Evolutionary conservation across 2,113 vertebrate species (phyloP), one percentile per base, ranked within the genome.

Genomic region (Centropristis striata): DNA sequence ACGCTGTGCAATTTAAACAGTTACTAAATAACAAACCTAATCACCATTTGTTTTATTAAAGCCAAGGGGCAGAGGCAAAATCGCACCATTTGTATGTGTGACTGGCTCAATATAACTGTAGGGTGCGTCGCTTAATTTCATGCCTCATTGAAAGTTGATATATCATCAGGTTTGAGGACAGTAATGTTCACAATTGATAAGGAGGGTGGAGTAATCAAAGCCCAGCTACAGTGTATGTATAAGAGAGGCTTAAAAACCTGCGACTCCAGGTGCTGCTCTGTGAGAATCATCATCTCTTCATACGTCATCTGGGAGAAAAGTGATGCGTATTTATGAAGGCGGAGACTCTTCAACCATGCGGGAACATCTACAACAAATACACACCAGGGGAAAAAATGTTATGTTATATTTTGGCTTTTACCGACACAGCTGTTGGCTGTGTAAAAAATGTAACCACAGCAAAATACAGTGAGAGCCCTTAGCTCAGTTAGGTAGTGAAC

Each of bases 201-300:
- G 60, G 59, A 74, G 83, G 78, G 63, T 78, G 61, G 71, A 86
- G 81, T 81, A 79, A 84, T 78, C 53, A 83, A 75, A 85, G 25
- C 18, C 50, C 3, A 13, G 47, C 2, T 2, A 8, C 42, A 36
- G 50, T 64, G n/a, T 75, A 15, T 60, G 21, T 49, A 75, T 69
- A 75, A 67, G 36, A 23, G 57, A 75, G 50, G 60, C 28, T 74
- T 85, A 83, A 79, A 84, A 81, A 98, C 97, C 96, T 98, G 97
- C 0, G 96, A 97, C 91, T 98, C 97, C 71, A 98, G 93, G 86
- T 97, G 97, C 47, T 97, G 96, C 86, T 98, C 97, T 3, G 97
- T 97, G 72, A 98, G 95, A 11, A 96, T 97, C 97, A 98, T 98
- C 97, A 98, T 98, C 90, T 98, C 97, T 61, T 98, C 97, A 0